Evolutionary conservation across 2,888 invertebrate species (phyloP), one percentile per base, ranked within the genome.

Genomic region (Hypolimnas misippus): DNA sequence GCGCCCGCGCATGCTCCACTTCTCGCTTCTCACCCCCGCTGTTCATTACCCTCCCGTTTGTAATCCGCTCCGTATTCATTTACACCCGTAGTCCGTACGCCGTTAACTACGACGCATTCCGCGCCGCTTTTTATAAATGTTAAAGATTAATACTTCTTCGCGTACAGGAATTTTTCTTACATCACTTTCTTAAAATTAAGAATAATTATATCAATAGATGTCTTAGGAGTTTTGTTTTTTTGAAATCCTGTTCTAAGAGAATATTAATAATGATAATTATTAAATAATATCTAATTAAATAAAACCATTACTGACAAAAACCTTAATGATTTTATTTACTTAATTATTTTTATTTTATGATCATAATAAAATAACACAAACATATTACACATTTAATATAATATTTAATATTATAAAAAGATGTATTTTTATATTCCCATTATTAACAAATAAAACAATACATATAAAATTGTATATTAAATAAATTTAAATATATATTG

Each of bases 11-110:
- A 21, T 54, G 17, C 46, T 46, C 46, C 16, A 21, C 51, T 29
- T 46, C 33, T 25, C 49, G 42, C 33, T 57, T 35, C 53, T 63
- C 51, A 58, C 55, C 54, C 44, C 46, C 46, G 46, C 33, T 65
- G 67, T 69, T 69, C 68, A 63, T 67, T 68, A 68, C 67, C 66
- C 66, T 65, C 63, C 57, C 44, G 33, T 53, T 59, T 56, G 42
- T 49, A 56, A 57, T 61, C 63, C 57, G 52, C 53, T 57, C 62
- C 31, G 16, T 57, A 55, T 50, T 55, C 38, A 40, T 44, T 57
- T 49, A 62, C 7, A 56, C 17, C 50, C 19, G n/a, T 29, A 31
- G 25, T 10, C 50, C 19, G n/a, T 40, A 19, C 29, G n/a, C 50
- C 57, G 38, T 49, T 49, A 49, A 46, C 8, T 49, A 29, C n/a